Evolutionary conservation across 1,140 invertebrate species (phyloP), one percentile per base, ranked within the genome.

Genomic region (Ylistrum balloti): DNA sequence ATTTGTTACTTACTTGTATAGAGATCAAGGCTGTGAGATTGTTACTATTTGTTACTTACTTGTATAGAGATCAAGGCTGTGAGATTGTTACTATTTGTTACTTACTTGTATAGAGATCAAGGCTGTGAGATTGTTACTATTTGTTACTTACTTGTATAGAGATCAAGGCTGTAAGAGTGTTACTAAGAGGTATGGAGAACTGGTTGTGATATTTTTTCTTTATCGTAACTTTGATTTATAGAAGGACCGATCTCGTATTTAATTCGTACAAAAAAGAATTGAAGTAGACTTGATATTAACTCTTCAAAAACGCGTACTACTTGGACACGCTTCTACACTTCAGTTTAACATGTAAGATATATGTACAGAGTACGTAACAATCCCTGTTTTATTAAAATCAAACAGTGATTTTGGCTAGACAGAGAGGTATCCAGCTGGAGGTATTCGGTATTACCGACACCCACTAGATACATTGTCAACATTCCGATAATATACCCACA

Each of bases 241-340:
- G 9, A 7, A n/a, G 9, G 22, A 0, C n/a, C 56, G 56, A 11
- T n/a, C 56, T 17, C 5, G 28, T 28, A n/a, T 74, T 74, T 28
- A 74, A 28, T 74, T 74, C 28, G n/a, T 74, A 74, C 56, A n/a
- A n/a, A 28, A n/a, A 28, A 3, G n/a, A 28, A n/a, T 74, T 74
- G 56, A 28, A 74, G 56, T 74, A 17, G 22, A 11, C n/a, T 74
- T 9, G 56, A 74, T 22, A 3, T 7, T 0, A 74, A 28, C 56
- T 74, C 56, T n/a, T 74, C 22, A 28, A 7, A 3, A 22, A 5
- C 2, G 22, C 2, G 5, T 74, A 28, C 0, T 74, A 74, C 56
- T 74, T 74, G 22, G n/a, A 74, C 56, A 74, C 56, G 56, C n/a
- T 74, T 28, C 56, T 74, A 74, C 22, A 74, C 56, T 74, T 74